Evolutionary conservation across 2,797 vertebrate species (phyloP).

Genomic region (Peromyscus nudipes): DNA sequence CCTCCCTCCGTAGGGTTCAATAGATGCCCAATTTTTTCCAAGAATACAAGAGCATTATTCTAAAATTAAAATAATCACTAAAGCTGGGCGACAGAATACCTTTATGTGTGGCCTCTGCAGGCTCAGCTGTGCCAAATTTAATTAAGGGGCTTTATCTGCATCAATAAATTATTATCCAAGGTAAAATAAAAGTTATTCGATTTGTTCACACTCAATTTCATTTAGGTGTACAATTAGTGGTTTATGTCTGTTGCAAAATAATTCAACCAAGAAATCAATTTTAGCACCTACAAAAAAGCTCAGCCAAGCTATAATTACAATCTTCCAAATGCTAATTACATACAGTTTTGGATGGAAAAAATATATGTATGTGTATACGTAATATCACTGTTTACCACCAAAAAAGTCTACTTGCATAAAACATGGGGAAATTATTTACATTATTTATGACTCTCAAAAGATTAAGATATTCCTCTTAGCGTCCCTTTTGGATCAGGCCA

Average conservation of each 20-base stretch:
- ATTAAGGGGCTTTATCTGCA: slow-evolving; percentile 87
- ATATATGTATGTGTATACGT: slow-evolving; percentile 69
- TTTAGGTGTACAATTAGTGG: slow-evolving; percentile 86
- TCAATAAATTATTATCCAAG: slow-evolving; percentile 88
- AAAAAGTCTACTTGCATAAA: slow-evolving; percentile 72
- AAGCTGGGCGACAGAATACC: slow-evolving; percentile 79
- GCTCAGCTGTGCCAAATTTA: slow-evolving; percentile 83
- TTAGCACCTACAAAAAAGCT: slow-evolving; percentile 74
- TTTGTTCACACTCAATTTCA: slow-evolving; percentile 86
- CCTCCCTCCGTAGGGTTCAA: slow-evolving; percentile 77
- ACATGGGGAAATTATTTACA: slow-evolving; percentile 54
- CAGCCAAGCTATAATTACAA: slow-evolving; percentile 80
- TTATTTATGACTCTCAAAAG: slow-evolving; percentile 64
- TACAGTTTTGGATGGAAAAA: slow-evolving; percentile 68
- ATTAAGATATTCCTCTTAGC: slow-evolving; percentile 41
- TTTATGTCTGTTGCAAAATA: slow-evolving; percentile 85
- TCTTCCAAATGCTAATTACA: slow-evolving; percentile 81
- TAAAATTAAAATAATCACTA: slow-evolving; percentile 81
- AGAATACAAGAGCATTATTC: slow-evolving; percentile 79
- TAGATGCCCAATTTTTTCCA: slow-evolving; percentile 85
- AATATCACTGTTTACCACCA: slow-evolving; percentile 76
- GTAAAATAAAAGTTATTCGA: slow-evolving; percentile 88
- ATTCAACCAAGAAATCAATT: slow-evolving; percentile 86
- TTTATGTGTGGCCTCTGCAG: slow-evolving; percentile 79
- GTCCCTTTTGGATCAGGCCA: neutral